Percentiles rank a stretch among this genome's conserved stretches.
Evolutionary conservation across 2,797 vertebrate genomes (phyloP).

Genomic region (Thalassophryne amazonica): DNA sequence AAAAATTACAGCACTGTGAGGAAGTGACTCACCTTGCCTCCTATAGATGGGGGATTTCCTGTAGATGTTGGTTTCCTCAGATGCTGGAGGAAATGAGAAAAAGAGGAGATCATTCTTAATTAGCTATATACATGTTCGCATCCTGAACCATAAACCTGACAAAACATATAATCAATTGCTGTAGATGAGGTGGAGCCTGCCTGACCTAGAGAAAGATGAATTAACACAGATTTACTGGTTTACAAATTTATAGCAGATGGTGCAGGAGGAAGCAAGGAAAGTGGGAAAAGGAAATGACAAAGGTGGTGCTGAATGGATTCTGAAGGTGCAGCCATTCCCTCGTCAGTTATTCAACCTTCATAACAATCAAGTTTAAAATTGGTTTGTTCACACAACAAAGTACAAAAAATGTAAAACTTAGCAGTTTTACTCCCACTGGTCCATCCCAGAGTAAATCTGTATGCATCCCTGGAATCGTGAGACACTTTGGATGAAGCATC

Average conservation of each 20-base stretch:
- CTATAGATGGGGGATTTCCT: conserved; percentile 96
- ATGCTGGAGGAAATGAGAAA: conserved; percentile 65
- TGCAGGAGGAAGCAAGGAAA: conserved; percentile 22
- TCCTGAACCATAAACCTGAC: conserved; percentile 41
- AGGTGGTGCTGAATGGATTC: too few relatives aligned
- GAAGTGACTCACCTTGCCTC: conserved; percentile 82
- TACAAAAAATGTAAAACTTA: conserved; percentile 1
- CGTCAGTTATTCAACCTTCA: not conserved
- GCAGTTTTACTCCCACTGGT: conserved; percentile 22
- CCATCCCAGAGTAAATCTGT: conserved; percentile 21
- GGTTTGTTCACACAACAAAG: not conserved
- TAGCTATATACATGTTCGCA: conserved; percentile 32
- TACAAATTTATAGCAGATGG: conserved; percentile 47
- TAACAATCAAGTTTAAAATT: not conserved
- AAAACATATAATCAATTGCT: conserved; percentile 40
- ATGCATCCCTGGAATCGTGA: conserved; percentile 17
- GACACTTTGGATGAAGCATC: conserved; percentile 59
- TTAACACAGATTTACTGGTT: conserved; percentile 31
- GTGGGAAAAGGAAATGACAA: not conserved
- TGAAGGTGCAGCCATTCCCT: not conserved
- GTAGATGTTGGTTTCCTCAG: conserved; percentile 92
- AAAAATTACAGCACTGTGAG: not conserved
- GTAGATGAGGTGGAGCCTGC: conserved; percentile 25
- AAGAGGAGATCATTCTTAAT: conserved; percentile 21
- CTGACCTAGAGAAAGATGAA: conserved; percentile 36